A percentile compares a stretch with the other conserved stretches of the same genome.
Evolutionary conservation across 1,140 invertebrate species (phyloP).

Genomic region (Homarus americanus): DNA sequence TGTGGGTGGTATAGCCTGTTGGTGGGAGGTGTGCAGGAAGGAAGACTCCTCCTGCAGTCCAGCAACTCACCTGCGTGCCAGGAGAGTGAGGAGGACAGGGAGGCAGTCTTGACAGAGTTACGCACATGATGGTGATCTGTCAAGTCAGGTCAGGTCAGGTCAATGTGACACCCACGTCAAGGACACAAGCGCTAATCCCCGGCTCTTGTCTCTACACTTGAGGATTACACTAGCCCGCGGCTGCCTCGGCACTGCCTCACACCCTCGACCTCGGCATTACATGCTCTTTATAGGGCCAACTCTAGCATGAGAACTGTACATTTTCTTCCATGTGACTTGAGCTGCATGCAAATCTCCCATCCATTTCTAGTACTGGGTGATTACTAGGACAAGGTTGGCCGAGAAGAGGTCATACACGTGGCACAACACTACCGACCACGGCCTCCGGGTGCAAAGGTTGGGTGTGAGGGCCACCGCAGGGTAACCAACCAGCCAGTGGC

Average conservation of each 20-base stretch:
- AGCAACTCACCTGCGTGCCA: constrained; percentile 75
- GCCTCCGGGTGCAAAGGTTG: constrained; percentile 41
- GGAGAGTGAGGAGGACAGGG: constrained; percentile 73
- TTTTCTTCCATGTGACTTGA: constrained; percentile 5
- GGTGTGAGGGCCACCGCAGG: constrained; percentile 19
- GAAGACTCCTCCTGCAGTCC: constrained; percentile 55
- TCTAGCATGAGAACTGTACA: constrained; percentile 17
- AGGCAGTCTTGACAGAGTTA: constrained; percentile 74
- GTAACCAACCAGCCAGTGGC: constrained; percentile 38
- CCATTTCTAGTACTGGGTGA: neutral
- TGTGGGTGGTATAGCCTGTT: constrained; percentile 44
- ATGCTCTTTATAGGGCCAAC: constrained; percentile 21
- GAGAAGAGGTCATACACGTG: neutral
- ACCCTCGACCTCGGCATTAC: constrained; percentile 48
- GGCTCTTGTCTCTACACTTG: constrained; percentile 58
- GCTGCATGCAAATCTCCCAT: constrained; percentile 28
- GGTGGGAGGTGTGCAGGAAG: constrained; percentile 43
- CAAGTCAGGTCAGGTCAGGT: constrained; percentile 73
- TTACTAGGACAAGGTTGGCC: constrained; percentile 3
- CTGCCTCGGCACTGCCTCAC: constrained; percentile 46
- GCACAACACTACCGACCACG: constrained; percentile 34
- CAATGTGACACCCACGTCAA: constrained; percentile 62
- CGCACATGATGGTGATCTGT: constrained; percentile 74
- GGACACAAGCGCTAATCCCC: constrained; percentile 66
- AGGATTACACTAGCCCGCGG: constrained; percentile 56